Base-by-base conservation (phyloP, 2,888 invertebrate species). In the Ariolimax columbianus region DNA sequence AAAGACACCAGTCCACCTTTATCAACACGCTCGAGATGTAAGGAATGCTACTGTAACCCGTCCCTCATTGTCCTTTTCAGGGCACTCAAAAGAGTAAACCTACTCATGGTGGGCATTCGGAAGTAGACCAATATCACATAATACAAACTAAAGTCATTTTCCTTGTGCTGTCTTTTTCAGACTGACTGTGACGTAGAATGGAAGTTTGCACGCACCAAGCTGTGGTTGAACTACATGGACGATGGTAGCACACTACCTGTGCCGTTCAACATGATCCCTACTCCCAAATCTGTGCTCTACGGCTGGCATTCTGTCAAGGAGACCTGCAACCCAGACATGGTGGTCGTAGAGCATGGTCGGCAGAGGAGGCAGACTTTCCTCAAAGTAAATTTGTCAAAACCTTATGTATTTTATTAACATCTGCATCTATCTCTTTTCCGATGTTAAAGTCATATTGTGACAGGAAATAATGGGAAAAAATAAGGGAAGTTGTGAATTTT, bases 161-260 rank as follows among this genome's bases (percentile, higher is more conserved):
- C 78, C 47, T 11, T 47, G 7, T 47, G 17, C 17, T 47, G 47
- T 47, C 47, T 47, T 11, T 47, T 47, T 14, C 87, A 94, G 94
- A 93, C 93, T 78, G 94, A 94, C 89, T 94, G 94, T 73, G 96
- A 96, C 89, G 95, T 96, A 4, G 97, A 97, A 91, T 97, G 97
- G 97, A 96, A 96, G 40, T 97, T 96, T 91, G 96, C 96, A 0
- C 95, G 96, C 89, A 96, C 96, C 30, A 96, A 96, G 93, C 95
- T 96, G 83, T 97, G 96, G 95, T 94, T 97, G 89, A 96, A 96
- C 91, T 96, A 96, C 92, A 96, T 97, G 95, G 94, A 96, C 87
- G 96, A 96, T 89, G 96, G 96, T 0, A 95, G 96, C 0, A 94
- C 96, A 11, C 96, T 97, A 0, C 96, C 97, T 0, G 93, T 93